Percentiles rank a stretch among this genome's conserved stretches.
Conservation (phyloP, 2,888 invertebrate species). For the Lasioglossum zephyrum region DNA sequence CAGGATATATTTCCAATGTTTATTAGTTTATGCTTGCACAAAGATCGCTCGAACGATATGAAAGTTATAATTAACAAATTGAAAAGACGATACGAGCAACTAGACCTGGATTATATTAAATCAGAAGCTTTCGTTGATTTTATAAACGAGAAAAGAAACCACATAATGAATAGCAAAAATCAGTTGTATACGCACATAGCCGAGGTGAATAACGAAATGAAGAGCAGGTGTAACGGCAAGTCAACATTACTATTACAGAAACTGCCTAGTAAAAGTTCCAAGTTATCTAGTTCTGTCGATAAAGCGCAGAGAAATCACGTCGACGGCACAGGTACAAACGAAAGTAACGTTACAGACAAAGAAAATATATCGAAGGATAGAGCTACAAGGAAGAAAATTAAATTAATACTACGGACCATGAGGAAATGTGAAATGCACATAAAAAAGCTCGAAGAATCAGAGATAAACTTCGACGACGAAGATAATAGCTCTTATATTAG, state of each 20-base stretch:
- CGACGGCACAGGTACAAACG: neutral
- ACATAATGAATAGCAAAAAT: conserved; percentile 51
- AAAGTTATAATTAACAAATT: conserved; percentile 74
- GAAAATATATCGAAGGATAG: neutral
- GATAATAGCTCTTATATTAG: conserved; percentile 90
- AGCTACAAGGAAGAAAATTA: conserved; percentile 39
- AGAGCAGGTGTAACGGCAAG: conserved; percentile 34
- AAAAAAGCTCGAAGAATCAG: conserved; percentile 88
- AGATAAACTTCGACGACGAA: conserved; percentile 91
- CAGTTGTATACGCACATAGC: conserved; percentile 69
- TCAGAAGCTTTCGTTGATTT: conserved; percentile 70
- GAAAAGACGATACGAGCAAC: conserved; percentile 73
- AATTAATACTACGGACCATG: conserved; percentile 86
- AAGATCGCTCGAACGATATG: conserved; percentile 71
- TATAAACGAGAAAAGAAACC: conserved; percentile 70
- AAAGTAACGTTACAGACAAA: neutral
- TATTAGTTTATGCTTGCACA: conserved; percentile 73
- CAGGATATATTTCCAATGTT: conserved; percentile 77
- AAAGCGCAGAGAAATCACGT: neutral
- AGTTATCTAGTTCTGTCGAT: neutral
- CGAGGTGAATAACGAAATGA: conserved; percentile 75
- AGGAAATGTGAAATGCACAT: conserved; percentile 88
- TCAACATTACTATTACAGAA: neutral
- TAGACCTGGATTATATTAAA: conserved; percentile 67
- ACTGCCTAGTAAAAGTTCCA: neutral